A percentile compares a stretch with the other conserved stretches of the same genome.
phyloP scores from a whole-genome alignment of 2,113 vertebrate species.

The Seriola aureovittata region DNA sequence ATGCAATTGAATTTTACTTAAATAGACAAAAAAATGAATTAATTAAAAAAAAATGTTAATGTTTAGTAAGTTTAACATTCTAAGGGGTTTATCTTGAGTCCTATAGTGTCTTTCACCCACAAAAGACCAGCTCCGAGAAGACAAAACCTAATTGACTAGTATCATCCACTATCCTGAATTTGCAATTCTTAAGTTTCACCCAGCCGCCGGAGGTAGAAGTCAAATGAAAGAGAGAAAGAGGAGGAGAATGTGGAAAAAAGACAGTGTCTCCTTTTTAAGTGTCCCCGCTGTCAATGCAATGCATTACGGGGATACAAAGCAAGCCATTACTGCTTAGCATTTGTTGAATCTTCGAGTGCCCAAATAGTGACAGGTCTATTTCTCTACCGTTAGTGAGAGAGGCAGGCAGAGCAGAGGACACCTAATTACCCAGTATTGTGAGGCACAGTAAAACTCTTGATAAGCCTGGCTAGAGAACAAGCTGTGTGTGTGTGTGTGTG shows the following conservation, averaged over 20 bases:
- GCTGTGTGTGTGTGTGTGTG: conserved; percentile 36
- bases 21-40: not conserved
- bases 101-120: conserved; percentile 2
- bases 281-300: conserved; percentile 78
- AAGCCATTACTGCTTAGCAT: conserved; percentile 84
- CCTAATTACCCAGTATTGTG: conserved; percentile 86
- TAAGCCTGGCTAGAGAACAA: conserved; percentile 79
- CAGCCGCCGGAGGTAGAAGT: conserved; percentile 55
- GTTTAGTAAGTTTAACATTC: not conserved
- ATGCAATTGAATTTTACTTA: conserved; percentile 1
- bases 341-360: conserved; percentile 84
- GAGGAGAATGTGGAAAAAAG: conserved; percentile 44
- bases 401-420: conserved; percentile 81
- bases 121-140: conserved; percentile 24
- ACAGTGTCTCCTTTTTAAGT: conserved; percentile 72
- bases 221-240: conserved; percentile 70
- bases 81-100: not conserved
- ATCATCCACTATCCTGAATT: conserved; percentile 38
- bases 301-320: conserved; percentile 80
- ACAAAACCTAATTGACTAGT: conserved; percentile 45
- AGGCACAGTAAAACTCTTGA: conserved; percentile 84
- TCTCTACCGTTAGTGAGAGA: conserved; percentile 80
- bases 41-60: not conserved
- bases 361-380: conserved; percentile 88
- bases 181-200: conserved; percentile 53